Base-by-base conservation (phyloP, 1,140 invertebrate genomes). In the Scaptomyza hsui region DNA sequence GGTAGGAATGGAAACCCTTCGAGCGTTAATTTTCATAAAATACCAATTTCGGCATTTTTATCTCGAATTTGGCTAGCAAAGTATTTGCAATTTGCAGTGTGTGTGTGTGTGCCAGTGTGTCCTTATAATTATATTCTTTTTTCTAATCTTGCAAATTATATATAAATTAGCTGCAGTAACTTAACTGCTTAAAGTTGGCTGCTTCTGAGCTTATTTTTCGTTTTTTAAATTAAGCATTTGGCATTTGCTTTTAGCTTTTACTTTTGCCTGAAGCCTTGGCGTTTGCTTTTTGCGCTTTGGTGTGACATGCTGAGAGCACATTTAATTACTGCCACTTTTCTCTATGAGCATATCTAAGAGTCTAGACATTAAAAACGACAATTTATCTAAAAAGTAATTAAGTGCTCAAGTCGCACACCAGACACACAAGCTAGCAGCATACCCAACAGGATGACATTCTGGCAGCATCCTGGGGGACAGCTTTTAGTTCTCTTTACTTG, bases 351-450 rank as follows among this genome's bases (percentile, higher is more conserved):
- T 75, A 78, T 88, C 78, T 77, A 48, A 57, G 62, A 75, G 82
- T 88, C 82, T 82, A 88, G 82, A 88, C 82, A 86, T 86, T 88
- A 88, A 82, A 88, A 88, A 88, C 75, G 83, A 88, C 82, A 88
- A 88, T 88, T 88, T 88, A 88, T 88, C 82, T 88, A 82, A 78
- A 88, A 88, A 88, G 82, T 88, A 88, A 88, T 88, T 88, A 88
- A 88, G 82, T 78, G 82, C 82, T 88, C 78, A 82, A 82, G 75
- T 76, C 68, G 48, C 67, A 74, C 57, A n/a, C n/a, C n/a, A 79
- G 65, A 65, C 26, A 52, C 26, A n/a, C 39, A 51, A 39, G 29
- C 42, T 12, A 12, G 16, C 56, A 60, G 26, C 26, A 29, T 24
- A 19, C 15, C 24, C 0, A 16, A 24, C 35, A 55, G 37, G 32